These are phyloP conservation scores for Coendou prehensilis DNA, from an alignment of 2,797 vertebrate genomes.

Conservation along the genomic window DNA sequence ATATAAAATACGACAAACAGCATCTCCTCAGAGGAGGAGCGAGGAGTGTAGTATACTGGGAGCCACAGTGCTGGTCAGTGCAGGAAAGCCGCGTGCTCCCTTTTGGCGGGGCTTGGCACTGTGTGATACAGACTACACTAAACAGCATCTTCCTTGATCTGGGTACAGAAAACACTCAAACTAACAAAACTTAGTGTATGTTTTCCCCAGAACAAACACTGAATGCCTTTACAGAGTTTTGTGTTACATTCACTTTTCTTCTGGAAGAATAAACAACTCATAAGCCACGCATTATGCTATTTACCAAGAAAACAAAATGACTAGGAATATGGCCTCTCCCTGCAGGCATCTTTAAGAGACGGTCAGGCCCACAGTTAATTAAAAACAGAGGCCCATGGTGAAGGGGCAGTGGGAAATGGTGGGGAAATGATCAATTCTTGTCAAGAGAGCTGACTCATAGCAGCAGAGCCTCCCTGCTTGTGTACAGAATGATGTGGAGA, in stretches of 20 bases:
- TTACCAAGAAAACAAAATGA: slow-evolving; percentile 10
- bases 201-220: background rate
- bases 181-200: background rate
- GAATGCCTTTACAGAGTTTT: background rate
- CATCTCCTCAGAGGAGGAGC: background rate
- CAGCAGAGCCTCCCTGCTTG: background rate
- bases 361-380: background rate
- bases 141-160: background rate
- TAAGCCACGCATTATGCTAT: background rate
- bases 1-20: background rate
- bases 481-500: background rate
- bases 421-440: background rate
- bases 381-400: background rate
- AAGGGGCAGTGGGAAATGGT: too few species aligned
- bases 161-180: background rate
- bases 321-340: background rate
- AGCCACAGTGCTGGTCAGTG: background rate
- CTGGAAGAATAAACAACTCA: background rate
- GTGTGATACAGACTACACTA: background rate
- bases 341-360: background rate
- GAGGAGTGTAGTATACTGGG: background rate
- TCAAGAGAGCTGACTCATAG: background rate
- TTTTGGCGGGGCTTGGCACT: background rate
- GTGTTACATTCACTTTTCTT: slow-evolving; percentile 11
- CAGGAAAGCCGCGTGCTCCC: background rate